A percentile compares a stretch with the other conserved stretches of the same genome.
Conservation (phyloP, 2,113 vertebrate genomes). For the Phocoena phocoena region DNA sequence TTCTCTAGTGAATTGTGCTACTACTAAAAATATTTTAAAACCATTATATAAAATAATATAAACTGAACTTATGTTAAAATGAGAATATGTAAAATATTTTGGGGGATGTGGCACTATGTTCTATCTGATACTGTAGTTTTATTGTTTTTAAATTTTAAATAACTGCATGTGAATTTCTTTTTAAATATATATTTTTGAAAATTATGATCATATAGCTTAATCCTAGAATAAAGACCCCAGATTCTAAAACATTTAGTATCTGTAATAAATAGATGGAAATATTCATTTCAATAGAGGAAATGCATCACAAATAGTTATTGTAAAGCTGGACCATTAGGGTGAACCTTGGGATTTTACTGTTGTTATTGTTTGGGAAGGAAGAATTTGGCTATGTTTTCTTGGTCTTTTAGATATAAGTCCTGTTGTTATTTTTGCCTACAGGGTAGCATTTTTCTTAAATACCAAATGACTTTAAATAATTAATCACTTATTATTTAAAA, state of each 20-base stretch:
- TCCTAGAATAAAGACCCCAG: not conserved
- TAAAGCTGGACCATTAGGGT: accelerated
- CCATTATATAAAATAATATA: not conserved
- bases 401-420: not conserved
- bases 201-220: not conserved
- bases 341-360: not conserved
- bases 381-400: not conserved
- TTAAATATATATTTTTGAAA: not conserved
- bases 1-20: not conserved
- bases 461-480: not conserved
- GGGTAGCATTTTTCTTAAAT: not conserved
- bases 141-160: not conserved
- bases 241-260: not conserved
- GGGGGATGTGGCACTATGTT: not conserved
- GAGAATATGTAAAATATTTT: not conserved
- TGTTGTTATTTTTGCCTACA: not conserved
- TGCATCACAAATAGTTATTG: not conserved
- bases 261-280: not conserved
- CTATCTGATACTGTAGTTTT: not conserved
- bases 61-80: not conserved
- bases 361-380: not conserved
- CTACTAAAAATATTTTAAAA: not conserved
- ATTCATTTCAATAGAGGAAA: not conserved
- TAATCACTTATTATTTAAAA: not conserved
- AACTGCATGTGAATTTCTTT: not conserved